Percentiles rank a stretch among this genome's conserved stretches.
Evolutionary conservation across 2,888 invertebrate genomes (phyloP).

Genomic region (Xanthorhoe spadicearia): DNA sequence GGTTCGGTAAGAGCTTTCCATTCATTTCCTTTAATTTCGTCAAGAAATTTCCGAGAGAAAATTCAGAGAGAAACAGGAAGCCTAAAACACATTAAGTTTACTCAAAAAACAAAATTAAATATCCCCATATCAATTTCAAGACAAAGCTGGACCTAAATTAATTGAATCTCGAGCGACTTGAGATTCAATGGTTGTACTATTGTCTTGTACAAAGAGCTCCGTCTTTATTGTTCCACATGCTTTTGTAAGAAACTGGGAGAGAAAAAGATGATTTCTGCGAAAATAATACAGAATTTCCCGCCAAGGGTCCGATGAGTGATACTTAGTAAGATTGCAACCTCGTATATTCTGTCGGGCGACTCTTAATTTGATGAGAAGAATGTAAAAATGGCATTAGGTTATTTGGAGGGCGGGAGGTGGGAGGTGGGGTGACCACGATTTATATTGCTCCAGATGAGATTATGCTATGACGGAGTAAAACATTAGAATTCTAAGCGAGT

Average conservation of each 20-base stretch:
- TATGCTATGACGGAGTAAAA: constrained; percentile 63
- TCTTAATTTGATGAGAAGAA: constrained; percentile 74
- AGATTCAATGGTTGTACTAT: constrained; percentile 52
- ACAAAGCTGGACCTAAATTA: constrained; percentile 58
- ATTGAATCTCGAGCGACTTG: constrained; percentile 57
- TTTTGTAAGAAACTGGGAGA: constrained; percentile 52
- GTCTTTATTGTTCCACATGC: constrained; percentile 62
- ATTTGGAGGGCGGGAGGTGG: constrained; percentile 51
- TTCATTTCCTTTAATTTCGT: constrained; percentile 18
- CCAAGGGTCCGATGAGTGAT: constrained; percentile 57
- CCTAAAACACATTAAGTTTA: constrained; percentile 27
- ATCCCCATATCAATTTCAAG: constrained; percentile 52
- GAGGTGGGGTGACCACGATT: constrained; percentile 55
- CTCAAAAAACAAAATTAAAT: constrained; percentile 50
- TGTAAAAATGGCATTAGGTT: constrained; percentile 73
- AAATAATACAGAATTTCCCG: constrained; percentile 69
- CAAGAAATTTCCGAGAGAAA: constrained; percentile 16
- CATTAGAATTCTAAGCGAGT: constrained; percentile 55
- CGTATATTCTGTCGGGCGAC: constrained; percentile 64
- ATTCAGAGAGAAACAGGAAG: constrained; percentile 24
- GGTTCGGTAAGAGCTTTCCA: constrained; percentile 18
- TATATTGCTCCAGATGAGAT: constrained; percentile 67
- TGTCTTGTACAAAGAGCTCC: constrained; percentile 65
- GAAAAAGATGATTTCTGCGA: constrained; percentile 58
- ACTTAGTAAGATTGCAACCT: constrained; percentile 64